Evolutionary conservation across 2,797 vertebrate species (phyloP), one percentile per base, ranked within the genome.

Genomic region (Diplodus sargus): DNA sequence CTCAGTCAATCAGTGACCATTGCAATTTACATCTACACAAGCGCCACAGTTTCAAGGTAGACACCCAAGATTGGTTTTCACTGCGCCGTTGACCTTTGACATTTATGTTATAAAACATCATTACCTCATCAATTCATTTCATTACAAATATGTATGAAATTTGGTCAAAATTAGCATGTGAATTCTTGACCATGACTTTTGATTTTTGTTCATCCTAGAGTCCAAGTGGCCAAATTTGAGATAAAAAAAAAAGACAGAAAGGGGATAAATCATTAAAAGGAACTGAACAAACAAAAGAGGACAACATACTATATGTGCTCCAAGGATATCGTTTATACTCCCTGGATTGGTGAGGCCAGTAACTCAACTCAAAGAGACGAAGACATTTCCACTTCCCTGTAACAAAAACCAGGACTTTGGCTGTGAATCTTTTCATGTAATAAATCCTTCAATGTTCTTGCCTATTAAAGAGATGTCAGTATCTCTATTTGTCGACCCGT

Each of bases 281-380:
- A 77, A 23, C 73, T 25, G 17, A 74, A 85, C 74, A 83, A 86
- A 87, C 28, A 12, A 52, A 57, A 56, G 67, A 47, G 39, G 56
- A 83, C 83, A 47, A 76, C 88, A 85, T 53, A 59, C 54, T 59
- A 57, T 69, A 79, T 52, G 66, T 53, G 77, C 62, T 81, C 56
- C 86, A 91, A 92, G 90, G 87, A 73, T 83, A 78, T 74, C 64
- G 76, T 87, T 86, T 89, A 71, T 86, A 63, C 58, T 79, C 5
- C 20, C n/a, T 52, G 45, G 56, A 76, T 79, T 71, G 30, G 28
- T 76, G 30, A 80, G 52, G 84, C 57, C 57, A 66, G 30, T 45
- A 59, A 66, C 70, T 82, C 53, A 65, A 39, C 39, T 39, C 9
- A 39, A 39, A 34, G 22, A 75, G 51, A 58, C 18, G 5, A 71